phyloP scores from a whole-genome alignment of 1,140 invertebrate genomes.

The Ostrea edulis region DNA sequence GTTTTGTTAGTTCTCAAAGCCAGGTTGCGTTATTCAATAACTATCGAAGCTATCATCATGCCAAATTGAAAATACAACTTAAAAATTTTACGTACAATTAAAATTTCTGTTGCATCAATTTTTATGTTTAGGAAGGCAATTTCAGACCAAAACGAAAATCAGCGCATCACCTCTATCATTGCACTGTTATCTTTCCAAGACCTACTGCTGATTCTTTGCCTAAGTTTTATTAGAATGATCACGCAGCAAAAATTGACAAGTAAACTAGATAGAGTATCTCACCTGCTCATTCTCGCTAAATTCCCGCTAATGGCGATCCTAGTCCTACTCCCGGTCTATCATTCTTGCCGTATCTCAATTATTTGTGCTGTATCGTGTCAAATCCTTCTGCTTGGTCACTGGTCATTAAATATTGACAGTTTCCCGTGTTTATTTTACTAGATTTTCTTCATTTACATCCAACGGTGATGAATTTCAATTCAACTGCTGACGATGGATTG shows the following conservation, averaged over 20 bases:
- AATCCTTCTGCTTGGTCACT: not conserved
- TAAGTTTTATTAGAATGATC: constrained; percentile 13
- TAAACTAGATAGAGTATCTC: constrained; percentile 6
- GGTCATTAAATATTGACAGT: constrained; percentile 37
- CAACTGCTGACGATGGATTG: constrained; percentile 36
- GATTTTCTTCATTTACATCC: constrained; percentile 35
- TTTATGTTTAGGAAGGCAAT: not conserved
- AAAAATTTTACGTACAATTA: not conserved
- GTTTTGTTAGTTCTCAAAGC: not conserved
- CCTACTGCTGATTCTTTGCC: not conserved
- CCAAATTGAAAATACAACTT: not conserved
- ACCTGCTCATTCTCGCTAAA: constrained; percentile 8
- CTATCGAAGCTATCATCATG: not conserved
- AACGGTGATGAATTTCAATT: constrained; percentile 35
- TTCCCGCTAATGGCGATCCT: constrained; percentile 1
- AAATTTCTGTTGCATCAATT: too few species aligned
- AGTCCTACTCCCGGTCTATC: not conserved
- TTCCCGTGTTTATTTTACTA: constrained; percentile 3
- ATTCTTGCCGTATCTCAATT: not conserved
- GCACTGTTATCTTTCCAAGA: not conserved
- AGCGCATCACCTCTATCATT: not conserved
- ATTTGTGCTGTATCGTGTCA: constrained; percentile 8
- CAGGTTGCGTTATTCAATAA: not conserved
- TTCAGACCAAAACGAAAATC: not conserved
- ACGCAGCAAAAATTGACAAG: constrained; percentile 18